Evolutionary conservation across 2,888 invertebrate species (phyloP).

Genomic region (Fragum sueziense): DNA sequence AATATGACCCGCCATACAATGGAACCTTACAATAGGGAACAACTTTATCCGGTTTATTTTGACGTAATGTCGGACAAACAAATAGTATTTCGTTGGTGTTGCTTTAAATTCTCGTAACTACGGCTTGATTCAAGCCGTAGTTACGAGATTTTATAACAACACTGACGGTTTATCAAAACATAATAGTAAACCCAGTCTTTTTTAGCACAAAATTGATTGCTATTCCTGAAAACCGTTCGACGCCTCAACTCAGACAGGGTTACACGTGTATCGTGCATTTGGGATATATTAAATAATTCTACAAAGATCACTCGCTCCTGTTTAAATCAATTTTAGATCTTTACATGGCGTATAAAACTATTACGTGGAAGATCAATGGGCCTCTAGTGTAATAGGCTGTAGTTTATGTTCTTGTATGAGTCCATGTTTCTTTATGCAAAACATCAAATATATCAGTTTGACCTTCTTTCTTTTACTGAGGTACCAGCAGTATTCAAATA

Average conservation of each 20-base stretch:
- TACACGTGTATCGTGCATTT: background rate
- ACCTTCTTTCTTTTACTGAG: background rate
- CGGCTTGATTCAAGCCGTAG: too few relatives aligned
- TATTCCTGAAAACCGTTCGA: background rate
- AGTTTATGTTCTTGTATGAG: constrained; percentile 2
- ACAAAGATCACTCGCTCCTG: background rate
- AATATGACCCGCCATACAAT: too few relatives aligned
- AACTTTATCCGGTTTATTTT: too few relatives aligned
- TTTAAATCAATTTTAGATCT: background rate
- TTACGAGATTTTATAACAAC: too few relatives aligned
- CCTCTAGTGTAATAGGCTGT: background rate
- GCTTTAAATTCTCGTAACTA: too few relatives aligned
- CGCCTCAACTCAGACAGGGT: background rate
- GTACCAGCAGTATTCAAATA: too few relatives aligned
- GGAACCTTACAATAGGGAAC: too few relatives aligned
- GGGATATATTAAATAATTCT: constrained; percentile 5
- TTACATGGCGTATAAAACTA: constrained; percentile 4
- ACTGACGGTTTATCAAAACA: too few relatives aligned
- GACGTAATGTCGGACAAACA: too few relatives aligned
- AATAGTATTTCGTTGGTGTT: too few relatives aligned
- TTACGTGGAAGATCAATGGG: constrained; percentile 10
- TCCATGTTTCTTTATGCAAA: background rate
- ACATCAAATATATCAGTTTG: constrained; percentile 2
- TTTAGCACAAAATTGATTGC: too few relatives aligned
- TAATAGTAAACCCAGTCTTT: too few relatives aligned